Evolutionary conservation across 2,888 invertebrate species (phyloP), one percentile per base, ranked within the genome.

Genomic region (Scelioninae gen. 1): DNA sequence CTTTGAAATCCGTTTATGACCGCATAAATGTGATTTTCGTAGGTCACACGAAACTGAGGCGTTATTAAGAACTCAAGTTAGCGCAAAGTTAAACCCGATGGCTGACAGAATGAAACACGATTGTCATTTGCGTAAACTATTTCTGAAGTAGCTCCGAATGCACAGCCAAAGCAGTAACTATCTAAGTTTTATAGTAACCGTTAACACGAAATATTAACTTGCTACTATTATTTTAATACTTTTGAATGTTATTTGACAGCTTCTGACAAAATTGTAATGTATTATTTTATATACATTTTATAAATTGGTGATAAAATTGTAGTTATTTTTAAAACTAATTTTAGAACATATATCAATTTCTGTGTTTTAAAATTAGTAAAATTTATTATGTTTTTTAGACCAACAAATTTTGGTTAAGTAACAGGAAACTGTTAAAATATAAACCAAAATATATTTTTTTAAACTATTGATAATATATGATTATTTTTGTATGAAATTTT

Each of bases 51-150:
- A 75, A 65, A 65, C 65, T 31, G n/a, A 40, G 15, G 6, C 47
- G 60, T 63, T 74, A 63, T 74, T 63, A 74, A 74, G 74, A 74
- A 74, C 63, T 74, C 74, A 74, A 63, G 63, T 74, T 74, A 65
- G 49, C 43, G 11, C 56, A 2, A 16, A 56, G 74, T 65, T 74
- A 63, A 56, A 55, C 63, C 63, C 55, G 65, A 58, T 47, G 40
- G 58, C 66, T 66, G 75, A 66, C 75, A 75, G 75, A 75, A 75
- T 75, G 75, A 75, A 66, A 66, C 66, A 66, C 66, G 75, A 58
- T 75, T 75, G 75, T 75, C 66, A 75, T 75, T 75, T 75, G 58
- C 47, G 58, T 66, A 75, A 75, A 75, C 75, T 66, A 75, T 66
- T 65, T 66, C 75, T 58, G 45, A 58, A 66, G 58, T 66, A 66